Percentiles rank a stretch among this genome's conserved stretches.
Evolutionary conservation across 2,888 invertebrate genomes (phyloP).

Genomic region (Salticus scenicus): DNA sequence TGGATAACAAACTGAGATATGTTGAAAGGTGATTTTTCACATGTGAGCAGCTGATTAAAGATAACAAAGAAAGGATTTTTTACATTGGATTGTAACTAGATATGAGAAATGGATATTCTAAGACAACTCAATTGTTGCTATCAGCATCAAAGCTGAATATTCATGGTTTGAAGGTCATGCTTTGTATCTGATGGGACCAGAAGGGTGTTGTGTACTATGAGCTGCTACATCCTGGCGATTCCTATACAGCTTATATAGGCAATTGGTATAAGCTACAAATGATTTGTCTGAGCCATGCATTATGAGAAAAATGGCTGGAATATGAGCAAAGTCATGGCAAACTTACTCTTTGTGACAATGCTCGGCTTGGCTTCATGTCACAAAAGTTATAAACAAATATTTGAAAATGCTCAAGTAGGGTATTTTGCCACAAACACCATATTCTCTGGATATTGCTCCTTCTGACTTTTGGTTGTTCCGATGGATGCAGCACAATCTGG

Average conservation of each 20-base stretch:
- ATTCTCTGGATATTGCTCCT: background rate
- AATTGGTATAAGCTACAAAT: background rate
- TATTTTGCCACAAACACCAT: background rate
- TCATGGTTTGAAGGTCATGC: background rate
- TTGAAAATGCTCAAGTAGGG: background rate
- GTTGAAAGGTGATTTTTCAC: too few species aligned
- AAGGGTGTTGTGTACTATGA: constrained; percentile 8
- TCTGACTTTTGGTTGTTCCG: background rate
- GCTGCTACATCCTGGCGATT: background rate
- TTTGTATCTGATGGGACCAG: background rate
- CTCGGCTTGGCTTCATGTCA: too few species aligned
- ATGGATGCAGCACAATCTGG: background rate
- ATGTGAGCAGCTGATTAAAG: too few species aligned
- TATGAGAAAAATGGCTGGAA: too few species aligned
- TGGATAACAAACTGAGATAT: too few species aligned
- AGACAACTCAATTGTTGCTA: too few species aligned
- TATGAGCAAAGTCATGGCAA: too few species aligned
- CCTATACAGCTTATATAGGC: background rate
- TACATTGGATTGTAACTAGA: too few species aligned
- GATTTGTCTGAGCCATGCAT: background rate
- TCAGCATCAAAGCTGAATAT: background rate
- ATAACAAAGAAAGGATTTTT: too few species aligned
- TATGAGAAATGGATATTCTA: too few species aligned
- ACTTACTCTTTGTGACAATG: too few species aligned
- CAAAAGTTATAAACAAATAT: background rate